Conservation (phyloP, 1,140 invertebrate genomes). For the Drosophila bifasciata region DNA sequence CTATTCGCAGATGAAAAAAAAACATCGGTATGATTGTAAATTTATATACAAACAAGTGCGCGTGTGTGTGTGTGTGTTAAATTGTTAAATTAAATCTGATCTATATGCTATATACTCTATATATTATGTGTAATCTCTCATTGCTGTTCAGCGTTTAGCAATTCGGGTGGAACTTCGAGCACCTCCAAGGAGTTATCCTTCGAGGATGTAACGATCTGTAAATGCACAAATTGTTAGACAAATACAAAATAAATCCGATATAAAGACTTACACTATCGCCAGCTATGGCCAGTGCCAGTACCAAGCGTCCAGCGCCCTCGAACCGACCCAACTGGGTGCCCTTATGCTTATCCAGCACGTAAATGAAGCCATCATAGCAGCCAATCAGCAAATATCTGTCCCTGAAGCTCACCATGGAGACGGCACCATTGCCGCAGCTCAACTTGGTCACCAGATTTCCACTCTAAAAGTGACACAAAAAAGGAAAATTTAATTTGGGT, state of each 20-base stretch:
- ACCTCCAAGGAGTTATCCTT: conserved; percentile 75
- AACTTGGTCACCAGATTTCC: conserved; percentile 86
- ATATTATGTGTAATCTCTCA: conserved; percentile 1
- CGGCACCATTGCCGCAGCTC: conserved; percentile 87
- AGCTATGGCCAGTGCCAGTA: conserved; percentile 87
- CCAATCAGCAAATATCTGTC: conserved; percentile 87
- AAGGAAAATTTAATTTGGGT: neutral
- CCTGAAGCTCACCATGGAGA: conserved; percentile 86
- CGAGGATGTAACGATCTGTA: conserved; percentile 72
- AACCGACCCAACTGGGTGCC: conserved; percentile 84
- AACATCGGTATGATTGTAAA: conserved; percentile 6
- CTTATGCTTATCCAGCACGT: conserved; percentile 86
- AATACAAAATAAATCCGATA: neutral
- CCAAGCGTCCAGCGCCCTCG: conserved; percentile 87
- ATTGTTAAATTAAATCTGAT: conserved; percentile 35
- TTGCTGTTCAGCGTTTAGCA: conserved; percentile 29
- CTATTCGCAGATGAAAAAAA: conserved; percentile 58
- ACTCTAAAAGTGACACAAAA: conserved; percentile 83
- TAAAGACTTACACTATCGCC: conserved; percentile 86
- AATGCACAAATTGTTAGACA: conserved; percentile 1
- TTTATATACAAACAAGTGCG: conserved; percentile 32
- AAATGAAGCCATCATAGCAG: conserved; percentile 90
- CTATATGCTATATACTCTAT: conserved; percentile 1
- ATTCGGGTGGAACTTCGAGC: conserved; percentile 58
- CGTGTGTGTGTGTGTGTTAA: conserved; percentile 14